Evolutionary conservation across 2,113 vertebrate genomes (phyloP).

Genomic region (Sporophila hypoxantha): DNA sequence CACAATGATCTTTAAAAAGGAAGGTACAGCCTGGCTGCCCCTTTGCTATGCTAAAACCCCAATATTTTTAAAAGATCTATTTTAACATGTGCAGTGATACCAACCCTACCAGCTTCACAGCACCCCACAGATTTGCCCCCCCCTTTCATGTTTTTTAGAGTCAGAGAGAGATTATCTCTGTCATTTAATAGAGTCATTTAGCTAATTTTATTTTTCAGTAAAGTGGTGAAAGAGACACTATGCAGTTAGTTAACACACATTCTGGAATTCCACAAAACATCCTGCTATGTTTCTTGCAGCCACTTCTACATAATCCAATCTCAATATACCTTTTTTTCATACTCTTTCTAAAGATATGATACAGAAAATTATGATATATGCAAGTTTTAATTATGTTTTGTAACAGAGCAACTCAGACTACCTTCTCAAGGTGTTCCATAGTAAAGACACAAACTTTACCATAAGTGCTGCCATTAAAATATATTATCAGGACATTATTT

Average conservation of each 20-base stretch:
- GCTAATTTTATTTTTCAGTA: slow-evolving; percentile 7
- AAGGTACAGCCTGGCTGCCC: neutral
- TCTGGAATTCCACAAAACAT: neutral
- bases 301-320: neutral
- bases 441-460: neutral
- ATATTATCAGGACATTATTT: neutral
- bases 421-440: neutral
- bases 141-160: neutral
- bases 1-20: neutral
- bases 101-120: neutral
- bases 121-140: neutral
- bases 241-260: neutral
- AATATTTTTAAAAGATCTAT: neutral
- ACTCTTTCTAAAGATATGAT: neutral
- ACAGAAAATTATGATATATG: neutral
- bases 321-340: neutral
- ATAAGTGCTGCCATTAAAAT: neutral
- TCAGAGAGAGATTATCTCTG: neutral
- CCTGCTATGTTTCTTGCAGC: neutral
- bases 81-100: neutral
- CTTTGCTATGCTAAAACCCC: neutral
- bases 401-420: neutral
- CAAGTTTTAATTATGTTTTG: neutral
- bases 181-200: neutral
- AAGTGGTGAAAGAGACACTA: neutral